phyloP scores from a whole-genome alignment of 2,797 vertebrate genomes.

The Brotogeris chrysoptera region DNA sequence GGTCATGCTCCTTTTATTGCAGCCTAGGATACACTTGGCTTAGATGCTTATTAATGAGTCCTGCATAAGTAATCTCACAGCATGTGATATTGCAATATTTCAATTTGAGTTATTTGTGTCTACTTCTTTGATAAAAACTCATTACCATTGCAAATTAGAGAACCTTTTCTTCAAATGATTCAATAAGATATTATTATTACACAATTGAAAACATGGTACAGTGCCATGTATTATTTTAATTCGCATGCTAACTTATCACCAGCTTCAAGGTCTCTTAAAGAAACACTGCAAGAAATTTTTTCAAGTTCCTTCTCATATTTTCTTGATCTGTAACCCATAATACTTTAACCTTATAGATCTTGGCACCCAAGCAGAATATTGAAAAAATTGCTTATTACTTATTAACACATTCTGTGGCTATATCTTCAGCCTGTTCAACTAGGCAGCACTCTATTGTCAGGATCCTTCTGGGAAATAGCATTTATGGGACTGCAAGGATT shows the following conservation, averaged over 20 bases:
- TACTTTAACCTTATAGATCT: neutral
- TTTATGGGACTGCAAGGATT: neutral
- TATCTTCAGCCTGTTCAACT: neutral
- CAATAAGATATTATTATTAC: neutral
- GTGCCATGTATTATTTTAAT: neutral
- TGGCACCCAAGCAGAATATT: neutral
- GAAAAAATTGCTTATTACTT: neutral
- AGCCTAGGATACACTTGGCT: too few relatives aligned
- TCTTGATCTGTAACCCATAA: neutral
- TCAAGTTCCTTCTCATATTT: neutral
- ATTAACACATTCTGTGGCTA: neutral
- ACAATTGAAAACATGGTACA: conserved; percentile 12
- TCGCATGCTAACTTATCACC: conserved; percentile 12
- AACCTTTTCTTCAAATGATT: neutral
- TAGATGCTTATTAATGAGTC: neutral
- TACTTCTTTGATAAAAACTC: neutral
- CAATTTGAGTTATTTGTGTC: neutral
- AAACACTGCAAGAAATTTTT: neutral
- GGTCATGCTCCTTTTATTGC: too few relatives aligned
- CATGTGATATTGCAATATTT: neutral
- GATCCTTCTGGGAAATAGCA: neutral
- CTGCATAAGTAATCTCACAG: neutral
- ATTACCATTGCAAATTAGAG: neutral
- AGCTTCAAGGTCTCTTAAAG: conserved; percentile 1
- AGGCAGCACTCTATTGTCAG: neutral